Conservation (phyloP, 2,113 vertebrate species). For the Thalassoma bifasciatum region DNA sequence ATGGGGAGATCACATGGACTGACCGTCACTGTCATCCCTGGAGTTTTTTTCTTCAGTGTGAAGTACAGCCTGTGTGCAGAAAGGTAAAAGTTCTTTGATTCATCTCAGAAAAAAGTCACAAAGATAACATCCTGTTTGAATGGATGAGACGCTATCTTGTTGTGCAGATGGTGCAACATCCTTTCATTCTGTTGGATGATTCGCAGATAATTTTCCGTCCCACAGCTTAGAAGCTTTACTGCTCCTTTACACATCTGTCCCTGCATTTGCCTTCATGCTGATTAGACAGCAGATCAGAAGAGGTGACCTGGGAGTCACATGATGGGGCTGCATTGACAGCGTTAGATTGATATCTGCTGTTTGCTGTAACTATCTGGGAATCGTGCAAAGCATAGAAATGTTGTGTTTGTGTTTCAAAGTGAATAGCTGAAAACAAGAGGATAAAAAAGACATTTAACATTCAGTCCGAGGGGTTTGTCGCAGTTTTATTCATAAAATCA, state of each 20-base stretch:
- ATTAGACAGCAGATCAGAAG: constrained; percentile 54
- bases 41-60: constrained; percentile 82
- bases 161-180: constrained; percentile 18
- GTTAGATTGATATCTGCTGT: constrained; percentile 62
- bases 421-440: constrained; percentile 32
- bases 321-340: constrained; percentile 61
- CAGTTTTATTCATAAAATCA: constrained; percentile 6
- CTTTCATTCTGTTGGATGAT: constrained; percentile 37
- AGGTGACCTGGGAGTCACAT: constrained; percentile 59
- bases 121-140: constrained; percentile 59
- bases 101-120: constrained; percentile 23
- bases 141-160: constrained; percentile 31
- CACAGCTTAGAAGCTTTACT: constrained; percentile 1
- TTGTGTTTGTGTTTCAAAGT: constrained; percentile 1
- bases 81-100: constrained; percentile 40
- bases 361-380: constrained; percentile 45
- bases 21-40: constrained; percentile 85
- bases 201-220: constrained; percentile 22
- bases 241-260: constrained; percentile 31
- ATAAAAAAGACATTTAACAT: constrained; percentile 25
- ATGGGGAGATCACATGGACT: constrained; percentile 87
- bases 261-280: constrained; percentile 42
- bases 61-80: constrained; percentile 85
- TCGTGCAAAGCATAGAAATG: constrained; percentile 59
- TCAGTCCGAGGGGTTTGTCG: background rate